phyloP scores from a whole-genome alignment of 2,888 invertebrate species.

The Rutpela maculata region DNA sequence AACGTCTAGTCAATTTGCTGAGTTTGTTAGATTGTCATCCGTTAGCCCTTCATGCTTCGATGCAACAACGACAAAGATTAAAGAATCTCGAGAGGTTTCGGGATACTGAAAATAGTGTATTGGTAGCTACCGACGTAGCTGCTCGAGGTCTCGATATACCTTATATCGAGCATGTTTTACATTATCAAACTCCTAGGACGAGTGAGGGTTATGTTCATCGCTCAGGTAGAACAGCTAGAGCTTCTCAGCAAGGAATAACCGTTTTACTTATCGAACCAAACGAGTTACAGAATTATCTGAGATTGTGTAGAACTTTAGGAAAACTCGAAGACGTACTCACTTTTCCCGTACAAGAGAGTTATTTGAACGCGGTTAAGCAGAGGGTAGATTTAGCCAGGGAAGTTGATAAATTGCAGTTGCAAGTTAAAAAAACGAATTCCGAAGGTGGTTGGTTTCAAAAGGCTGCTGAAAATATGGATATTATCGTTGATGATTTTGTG shows the following conservation, averaged over 20 bases:
- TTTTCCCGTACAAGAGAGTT: slow-evolving; percentile 85
- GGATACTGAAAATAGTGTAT: slow-evolving; percentile 82
- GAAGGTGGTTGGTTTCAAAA: slow-evolving; percentile 91
- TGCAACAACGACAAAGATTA: slow-evolving; percentile 95
- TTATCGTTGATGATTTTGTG: slow-evolving; percentile 86
- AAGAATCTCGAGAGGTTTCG: slow-evolving; percentile 94
- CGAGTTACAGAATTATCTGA: slow-evolving; percentile 87
- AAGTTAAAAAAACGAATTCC: slow-evolving; percentile 78
- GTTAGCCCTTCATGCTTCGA: slow-evolving; percentile 88
- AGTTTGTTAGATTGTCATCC: slow-evolving; percentile 83
- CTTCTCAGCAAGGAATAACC: slow-evolving; percentile 91
- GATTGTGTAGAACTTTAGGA: slow-evolving; percentile 88
- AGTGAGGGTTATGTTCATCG: slow-evolving; percentile 98
- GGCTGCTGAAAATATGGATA: slow-evolving; percentile 93
- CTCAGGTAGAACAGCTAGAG: slow-evolving; percentile 97
- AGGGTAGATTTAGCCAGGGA: slow-evolving; percentile 86
- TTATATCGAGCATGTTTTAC: slow-evolving; percentile 94
- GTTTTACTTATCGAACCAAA: slow-evolving; percentile 93
- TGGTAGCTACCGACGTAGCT: slow-evolving; percentile 97
- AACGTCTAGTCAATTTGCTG: slow-evolving; percentile 83
- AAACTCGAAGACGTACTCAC: slow-evolving; percentile 89
- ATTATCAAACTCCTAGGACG: slow-evolving; percentile 96
- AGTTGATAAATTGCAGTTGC: slow-evolving; percentile 86
- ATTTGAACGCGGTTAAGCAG: slow-evolving; percentile 81
- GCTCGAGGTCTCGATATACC: slow-evolving; percentile 98